Percentiles rank a stretch among this genome's conserved stretches.
Conservation (phyloP, 2,113 vertebrate genomes). For the Pogona vitticeps region DNA sequence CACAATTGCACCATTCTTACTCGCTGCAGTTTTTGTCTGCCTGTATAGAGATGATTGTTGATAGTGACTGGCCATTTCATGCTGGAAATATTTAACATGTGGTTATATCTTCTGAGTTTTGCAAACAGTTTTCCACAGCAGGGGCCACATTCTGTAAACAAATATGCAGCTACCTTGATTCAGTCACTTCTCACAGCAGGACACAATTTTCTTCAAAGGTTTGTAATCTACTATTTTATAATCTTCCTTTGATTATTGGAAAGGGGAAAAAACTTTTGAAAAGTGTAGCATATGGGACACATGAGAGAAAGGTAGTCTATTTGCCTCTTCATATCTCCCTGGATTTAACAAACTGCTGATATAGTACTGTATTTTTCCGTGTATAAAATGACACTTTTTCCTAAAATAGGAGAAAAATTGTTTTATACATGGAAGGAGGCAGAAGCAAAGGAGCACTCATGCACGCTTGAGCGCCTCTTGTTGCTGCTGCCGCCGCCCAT, state of each 20-base stretch:
- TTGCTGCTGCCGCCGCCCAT: too few species aligned
- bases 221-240: slow-evolving; percentile 59
- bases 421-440: too few species aligned
- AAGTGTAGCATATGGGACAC: slow-evolving; percentile 45
- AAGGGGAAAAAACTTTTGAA: slow-evolving; percentile 14
- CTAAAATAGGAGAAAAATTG: too few species aligned
- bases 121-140: slow-evolving; percentile 49
- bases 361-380: too few species aligned
- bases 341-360: slow-evolving; percentile 49
- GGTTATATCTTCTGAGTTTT: slow-evolving; percentile 27
- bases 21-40: slow-evolving; percentile 2
- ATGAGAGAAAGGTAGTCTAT: slow-evolving; percentile 32
- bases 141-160: slow-evolving; percentile 47
- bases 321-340: slow-evolving; percentile 36
- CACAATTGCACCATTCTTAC: background rate
- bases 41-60: slow-evolving; percentile 50
- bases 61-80: slow-evolving; percentile 30
- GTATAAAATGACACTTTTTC: too few species aligned
- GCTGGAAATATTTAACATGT: slow-evolving; percentile 62
- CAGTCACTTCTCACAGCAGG: slow-evolving; percentile 42
- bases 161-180: slow-evolving; percentile 26
- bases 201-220: slow-evolving; percentile 60
- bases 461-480: too few species aligned
- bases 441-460: too few species aligned
- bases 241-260: slow-evolving; percentile 48